A percentile compares a stretch with the other conserved stretches of the same genome.
Evolutionary conservation across 2,888 invertebrate genomes (phyloP).

Genomic region (Adelphocoris suturalis): DNA sequence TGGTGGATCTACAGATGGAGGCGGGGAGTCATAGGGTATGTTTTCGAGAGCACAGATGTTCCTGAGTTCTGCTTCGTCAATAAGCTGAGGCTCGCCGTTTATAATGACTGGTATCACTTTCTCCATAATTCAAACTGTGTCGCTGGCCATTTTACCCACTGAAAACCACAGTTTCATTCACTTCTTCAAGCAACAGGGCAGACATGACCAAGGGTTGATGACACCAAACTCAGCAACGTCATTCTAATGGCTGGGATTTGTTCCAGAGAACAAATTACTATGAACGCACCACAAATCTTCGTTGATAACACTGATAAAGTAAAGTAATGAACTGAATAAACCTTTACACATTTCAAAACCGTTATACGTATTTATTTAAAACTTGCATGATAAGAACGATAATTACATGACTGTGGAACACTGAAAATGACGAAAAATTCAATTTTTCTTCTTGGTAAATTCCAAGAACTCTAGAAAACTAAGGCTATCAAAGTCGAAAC

Average conservation of each 20-base stretch:
- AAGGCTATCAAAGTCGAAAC: too few species aligned
- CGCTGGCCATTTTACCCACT: slow-evolving; percentile 61
- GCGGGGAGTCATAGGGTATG: slow-evolving; percentile 66
- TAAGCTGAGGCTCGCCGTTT: slow-evolving; percentile 58
- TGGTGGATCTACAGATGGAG: slow-evolving; percentile 34
- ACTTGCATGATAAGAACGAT: too few species aligned
- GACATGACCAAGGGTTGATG: not conserved
- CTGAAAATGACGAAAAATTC: too few species aligned
- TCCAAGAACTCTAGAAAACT: too few species aligned
- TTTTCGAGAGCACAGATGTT: slow-evolving; percentile 66
- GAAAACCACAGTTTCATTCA: slow-evolving; percentile 39
- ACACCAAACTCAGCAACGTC: not conserved
- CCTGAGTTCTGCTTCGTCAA: slow-evolving; percentile 58
- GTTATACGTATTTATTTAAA: not conserved
- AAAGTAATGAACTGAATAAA: not conserved
- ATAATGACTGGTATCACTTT: slow-evolving; percentile 60
- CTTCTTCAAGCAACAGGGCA: not conserved
- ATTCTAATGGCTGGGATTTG: not conserved
- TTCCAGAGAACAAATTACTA: not conserved
- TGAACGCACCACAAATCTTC: not conserved
- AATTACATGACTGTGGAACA: too few species aligned
- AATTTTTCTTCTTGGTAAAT: too few species aligned
- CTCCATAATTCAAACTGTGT: slow-evolving; percentile 65
- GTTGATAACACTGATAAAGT: not conserved
- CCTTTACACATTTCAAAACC: not conserved